phyloP scores from a whole-genome alignment of 2,888 invertebrate species.

The Tachina grossa region DNA sequence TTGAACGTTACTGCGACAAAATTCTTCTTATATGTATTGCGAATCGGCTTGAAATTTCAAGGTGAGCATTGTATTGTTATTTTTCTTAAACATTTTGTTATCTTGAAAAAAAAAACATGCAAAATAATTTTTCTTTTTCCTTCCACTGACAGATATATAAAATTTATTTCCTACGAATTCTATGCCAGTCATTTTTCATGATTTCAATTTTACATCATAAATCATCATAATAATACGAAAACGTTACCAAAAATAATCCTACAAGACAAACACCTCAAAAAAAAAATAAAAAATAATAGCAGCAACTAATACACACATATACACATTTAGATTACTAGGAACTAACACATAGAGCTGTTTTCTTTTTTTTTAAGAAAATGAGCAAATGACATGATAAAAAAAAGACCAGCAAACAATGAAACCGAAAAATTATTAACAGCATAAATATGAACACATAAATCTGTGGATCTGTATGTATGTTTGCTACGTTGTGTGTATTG shows the following conservation, averaged over 20 bases:
- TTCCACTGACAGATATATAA: background rate
- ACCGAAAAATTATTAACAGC: slow-evolving; percentile 40
- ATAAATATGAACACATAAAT: background rate
- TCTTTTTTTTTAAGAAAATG: background rate
- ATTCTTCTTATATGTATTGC: too few relatives aligned
- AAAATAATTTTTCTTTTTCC: too few relatives aligned
- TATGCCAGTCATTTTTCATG: slow-evolving; percentile 28
- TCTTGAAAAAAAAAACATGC: too few relatives aligned
- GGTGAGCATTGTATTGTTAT: too few relatives aligned
- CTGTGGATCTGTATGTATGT: background rate
- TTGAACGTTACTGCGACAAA: too few relatives aligned
- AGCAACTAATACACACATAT: slow-evolving; percentile 1
- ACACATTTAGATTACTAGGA: slow-evolving; percentile 11
- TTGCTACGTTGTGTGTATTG: too few relatives aligned
- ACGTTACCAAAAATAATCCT: slow-evolving; percentile 24
- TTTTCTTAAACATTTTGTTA: too few relatives aligned
- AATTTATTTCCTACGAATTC: slow-evolving; percentile 13
- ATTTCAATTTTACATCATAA: slow-evolving; percentile 53
- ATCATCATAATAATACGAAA: slow-evolving; percentile 47
- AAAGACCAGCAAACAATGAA: slow-evolving; percentile 22
- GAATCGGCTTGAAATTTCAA: too few relatives aligned
- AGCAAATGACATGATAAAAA: slow-evolving; percentile 3
- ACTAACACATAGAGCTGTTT: background rate
- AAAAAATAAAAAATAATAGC: background rate
- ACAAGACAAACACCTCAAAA: background rate